Base-by-base conservation (phyloP, 1,140 invertebrate genomes). In the Zaprionus kolodkinae region DNA sequence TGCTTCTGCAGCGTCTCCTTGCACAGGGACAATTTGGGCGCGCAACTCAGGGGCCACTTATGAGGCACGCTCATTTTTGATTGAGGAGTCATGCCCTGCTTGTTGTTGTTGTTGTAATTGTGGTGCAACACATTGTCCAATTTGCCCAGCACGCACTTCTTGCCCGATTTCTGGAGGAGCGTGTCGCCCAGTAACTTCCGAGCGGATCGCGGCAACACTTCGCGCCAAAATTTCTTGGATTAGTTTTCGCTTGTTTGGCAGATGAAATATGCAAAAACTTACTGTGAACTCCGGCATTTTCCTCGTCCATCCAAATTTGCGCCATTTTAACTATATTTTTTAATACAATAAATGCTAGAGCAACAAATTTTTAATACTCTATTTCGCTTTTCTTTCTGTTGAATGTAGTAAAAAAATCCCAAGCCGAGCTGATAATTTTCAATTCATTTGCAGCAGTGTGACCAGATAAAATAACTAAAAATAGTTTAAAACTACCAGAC, bases 11-110 rank as follows among this genome's bases (percentile, higher is more conserved):
- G 17, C 6, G 67, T 71, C n/a, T 75, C 72, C 33, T 63, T 69
- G 66, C 72, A 70, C 5, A 70, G 66, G 11, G 72, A 74, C 3
- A 63, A 5, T 52, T 75, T 75, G 59, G 72, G 72, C 45, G 68
- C 54, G 59, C 66, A 74, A 21, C 40, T 70, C 6, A n/a, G 9
- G 6, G 66, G 66, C 43, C 54, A 60, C 13, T 48, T 57, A 30
- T 54, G 25, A 6, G 40, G 40, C 52, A 17, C 25, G 27, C 15
- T 35, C 2, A 45, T 15, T 25, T 52, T 63, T 9, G 63, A 64
- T 9, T 6, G 25, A 2, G 72, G 72, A 17, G 72, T 75, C 6
- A 55, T 0, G n/a, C 43, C 12, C 4, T 36, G 2, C 11, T 71
- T 75, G 40, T 65, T 65, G 52, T 40, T 56, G 38, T 57, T 12